These are phyloP conservation scores for Andrena praecox DNA, from an alignment of 2,888 invertebrate genomes.

Conservation along the genomic window DNA sequence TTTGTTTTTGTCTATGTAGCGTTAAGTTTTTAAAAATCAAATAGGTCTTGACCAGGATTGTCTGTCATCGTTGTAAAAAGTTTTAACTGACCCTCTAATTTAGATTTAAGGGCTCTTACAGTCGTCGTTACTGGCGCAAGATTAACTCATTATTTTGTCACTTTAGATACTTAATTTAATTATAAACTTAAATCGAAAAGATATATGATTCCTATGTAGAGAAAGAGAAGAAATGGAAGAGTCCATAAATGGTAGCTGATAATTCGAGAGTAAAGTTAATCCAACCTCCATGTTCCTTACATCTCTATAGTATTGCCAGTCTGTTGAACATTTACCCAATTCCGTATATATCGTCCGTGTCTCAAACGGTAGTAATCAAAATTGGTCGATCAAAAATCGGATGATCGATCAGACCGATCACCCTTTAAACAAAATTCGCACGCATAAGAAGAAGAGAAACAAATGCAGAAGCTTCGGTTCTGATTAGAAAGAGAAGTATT, in stretches of 20 bases:
- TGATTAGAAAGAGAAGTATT: slow-evolving; percentile 8
- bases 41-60: slow-evolving; percentile 1
- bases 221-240: slow-evolving; percentile 21
- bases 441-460: not conserved
- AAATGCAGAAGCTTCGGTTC: not conserved
- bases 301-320: not conserved
- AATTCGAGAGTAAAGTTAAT: slow-evolving; percentile 11
- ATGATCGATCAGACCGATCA: slow-evolving; percentile 3
- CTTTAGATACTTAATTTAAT: slow-evolving; percentile 56
- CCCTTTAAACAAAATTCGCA: not conserved
- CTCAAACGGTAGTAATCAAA: not conserved
- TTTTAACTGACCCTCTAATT: slow-evolving; percentile 9
- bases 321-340: not conserved
- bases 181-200: slow-evolving; percentile 10
- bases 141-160: slow-evolving; percentile 31
- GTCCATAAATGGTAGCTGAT: slow-evolving; percentile 24
- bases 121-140: slow-evolving; percentile 55
- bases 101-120: slow-evolving; percentile 5
- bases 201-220: slow-evolving; percentile 4
- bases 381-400: not conserved
- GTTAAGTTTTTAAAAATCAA: slow-evolving; percentile 32
- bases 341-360: not conserved
- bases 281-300: not conserved
- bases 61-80: not conserved
- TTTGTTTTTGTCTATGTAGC: slow-evolving; percentile 31